Evolutionary conservation across 2,113 vertebrate genomes (phyloP).

Genomic region (Pluvianellus socialis): DNA sequence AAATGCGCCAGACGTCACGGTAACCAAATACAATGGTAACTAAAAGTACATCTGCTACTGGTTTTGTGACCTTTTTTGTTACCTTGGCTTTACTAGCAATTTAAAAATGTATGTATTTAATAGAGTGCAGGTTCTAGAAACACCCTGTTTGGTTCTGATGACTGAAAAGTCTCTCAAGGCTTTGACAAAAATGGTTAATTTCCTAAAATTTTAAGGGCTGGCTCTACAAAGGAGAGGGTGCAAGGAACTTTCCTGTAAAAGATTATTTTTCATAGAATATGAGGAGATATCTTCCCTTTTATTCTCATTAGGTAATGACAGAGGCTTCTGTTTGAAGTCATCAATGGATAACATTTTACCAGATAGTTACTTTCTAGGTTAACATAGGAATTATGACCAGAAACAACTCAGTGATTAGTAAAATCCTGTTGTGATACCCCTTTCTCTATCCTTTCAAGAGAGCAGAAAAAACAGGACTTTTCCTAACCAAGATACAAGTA

Average conservation of each 20-base stretch:
- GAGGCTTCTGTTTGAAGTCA: not conserved
- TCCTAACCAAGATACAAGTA: not conserved
- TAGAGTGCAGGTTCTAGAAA: not conserved
- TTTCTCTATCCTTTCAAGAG: not conserved
- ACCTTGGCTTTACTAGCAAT: not conserved
- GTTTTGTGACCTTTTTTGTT: not conserved
- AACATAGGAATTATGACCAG: not conserved
- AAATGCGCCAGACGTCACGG: not conserved
- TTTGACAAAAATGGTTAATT: not conserved
- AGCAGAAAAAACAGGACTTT: not conserved
- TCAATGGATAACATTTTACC: not conserved
- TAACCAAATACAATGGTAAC: not conserved
- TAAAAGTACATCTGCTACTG: not conserved
- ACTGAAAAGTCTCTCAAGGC: not conserved
- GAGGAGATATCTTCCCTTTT: not conserved
- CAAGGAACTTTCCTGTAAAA: not conserved
- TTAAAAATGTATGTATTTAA: not conserved
- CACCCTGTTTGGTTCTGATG: not conserved
- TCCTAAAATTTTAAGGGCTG: not conserved
- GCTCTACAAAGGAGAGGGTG: not conserved
- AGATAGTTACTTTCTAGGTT: not conserved
- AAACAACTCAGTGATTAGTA: not conserved
- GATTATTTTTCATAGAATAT: not conserved
- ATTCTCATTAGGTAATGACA: not conserved
- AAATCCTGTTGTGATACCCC: not conserved